These are phyloP conservation scores for Alviniconcha marisindica DNA, from an alignment of 1,140 invertebrate genomes.

Conservation along the genomic window DNA sequence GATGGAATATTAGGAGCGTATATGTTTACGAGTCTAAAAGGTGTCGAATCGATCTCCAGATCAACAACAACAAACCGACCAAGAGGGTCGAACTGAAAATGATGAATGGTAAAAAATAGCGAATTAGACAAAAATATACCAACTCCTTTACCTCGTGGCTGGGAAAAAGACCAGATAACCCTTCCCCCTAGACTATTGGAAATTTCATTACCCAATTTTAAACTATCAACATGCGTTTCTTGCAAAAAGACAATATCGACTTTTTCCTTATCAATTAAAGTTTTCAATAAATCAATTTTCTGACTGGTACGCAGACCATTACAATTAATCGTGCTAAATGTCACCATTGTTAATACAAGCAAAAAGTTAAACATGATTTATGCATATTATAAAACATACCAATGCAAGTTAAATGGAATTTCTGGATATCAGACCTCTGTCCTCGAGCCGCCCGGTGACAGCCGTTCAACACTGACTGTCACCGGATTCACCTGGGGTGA, in stretches of 20 bases:
- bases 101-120: neutral
- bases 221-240: conserved; percentile 31
- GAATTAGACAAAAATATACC: neutral
- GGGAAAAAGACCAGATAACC: conserved; percentile 7
- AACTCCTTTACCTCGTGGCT: neutral
- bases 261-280: too few species aligned
- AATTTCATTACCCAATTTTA: neutral
- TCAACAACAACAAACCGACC: conserved; percentile 29
- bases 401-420: too few species aligned
- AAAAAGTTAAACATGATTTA: too few species aligned
- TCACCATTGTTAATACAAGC: neutral
- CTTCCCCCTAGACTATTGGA: neutral
- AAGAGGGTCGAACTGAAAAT: conserved; percentile 21
- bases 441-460: too few species aligned
- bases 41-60: neutral
- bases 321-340: conserved; percentile 12
- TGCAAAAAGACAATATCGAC: conserved; percentile 30
- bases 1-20: conserved; percentile 26
- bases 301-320: neutral
- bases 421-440: too few species aligned
- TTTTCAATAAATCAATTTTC: neutral
- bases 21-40: conserved; percentile 19
- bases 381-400: too few species aligned
- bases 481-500: too few species aligned
- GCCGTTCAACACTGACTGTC: too few species aligned